Evolutionary conservation across 2,888 invertebrate genomes (phyloP), one percentile per base, ranked within the genome.

Genomic region (Andrena hattorfiana): DNA sequence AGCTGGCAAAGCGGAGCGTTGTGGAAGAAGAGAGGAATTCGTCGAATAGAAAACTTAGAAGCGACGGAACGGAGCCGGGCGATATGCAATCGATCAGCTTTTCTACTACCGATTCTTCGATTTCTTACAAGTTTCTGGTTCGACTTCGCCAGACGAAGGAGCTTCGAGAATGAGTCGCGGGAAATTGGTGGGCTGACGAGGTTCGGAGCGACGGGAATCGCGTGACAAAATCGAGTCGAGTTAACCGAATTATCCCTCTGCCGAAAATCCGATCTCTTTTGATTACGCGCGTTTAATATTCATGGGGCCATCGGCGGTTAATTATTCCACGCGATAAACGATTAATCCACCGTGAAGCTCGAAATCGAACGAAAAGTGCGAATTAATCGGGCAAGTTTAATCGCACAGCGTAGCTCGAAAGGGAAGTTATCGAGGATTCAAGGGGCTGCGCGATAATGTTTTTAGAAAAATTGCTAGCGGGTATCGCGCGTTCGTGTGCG

Each of bases 241-340:
- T 80, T 77, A 83, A 83, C 60, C 60, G 63, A 77, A 83, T 83
- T 82, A 82, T 74, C 49, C 62, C 23, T 13, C 10, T 56, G 60
- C 77, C 73, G 77, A 83, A 83, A 83, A 83, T 83, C 60, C 73
- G 69, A 77, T 74, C 77, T 73, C 83, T 83, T 83, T 83, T 83
- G 77, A 83, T 83, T 83, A 70, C 70, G 77, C 66, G 23, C 77
- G 83, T 82, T 83, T 83, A 83, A 82, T 83, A 83, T 83, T 83
- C 83, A 83, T 82, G 83, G 69, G 66, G 13, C 73, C 13, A 54
- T 66, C 72, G 72, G 74, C 73, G 54, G 83, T 83, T 83, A 82
- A 83, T 83, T 83, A 83, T 83, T 83, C 82, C 77, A 69, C 59
- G 66, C 77, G 83, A 82, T 70, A 69, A 83, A 83, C 73, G 82